These are phyloP conservation scores for Magallana ariakensis DNA, from an alignment of 1,140 invertebrate genomes.

Conservation along the genomic window DNA sequence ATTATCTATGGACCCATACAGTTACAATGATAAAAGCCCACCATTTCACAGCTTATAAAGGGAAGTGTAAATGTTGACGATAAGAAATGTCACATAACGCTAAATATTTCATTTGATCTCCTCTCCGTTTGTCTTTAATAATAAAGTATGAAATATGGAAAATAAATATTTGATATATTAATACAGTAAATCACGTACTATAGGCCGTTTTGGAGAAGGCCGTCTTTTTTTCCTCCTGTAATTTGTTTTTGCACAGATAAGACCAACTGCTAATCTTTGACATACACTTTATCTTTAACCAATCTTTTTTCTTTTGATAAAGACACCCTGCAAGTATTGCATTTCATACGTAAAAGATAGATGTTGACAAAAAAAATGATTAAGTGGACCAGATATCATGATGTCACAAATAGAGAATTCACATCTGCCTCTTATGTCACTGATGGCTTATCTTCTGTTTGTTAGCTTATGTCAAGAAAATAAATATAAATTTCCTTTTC, in stretches of 20 bases:
- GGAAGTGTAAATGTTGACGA: slow-evolving; percentile 21
- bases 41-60: slow-evolving; percentile 28
- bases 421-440: slow-evolving; percentile 9
- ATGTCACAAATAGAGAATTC: neutral
- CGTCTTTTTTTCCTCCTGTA: neutral
- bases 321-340: neutral
- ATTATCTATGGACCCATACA: slow-evolving; percentile 12
- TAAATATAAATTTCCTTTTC: slow-evolving; percentile 37
- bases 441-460: slow-evolving; percentile 11
- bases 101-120: slow-evolving; percentile 16
- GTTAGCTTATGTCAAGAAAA: slow-evolving; percentile 14
- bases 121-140: slow-evolving; percentile 18
- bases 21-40: slow-evolving; percentile 25
- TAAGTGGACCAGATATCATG: neutral
- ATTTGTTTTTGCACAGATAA: neutral
- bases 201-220: neutral
- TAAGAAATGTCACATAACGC: slow-evolving; percentile 14
- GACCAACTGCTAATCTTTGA: neutral
- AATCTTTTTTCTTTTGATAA: neutral
- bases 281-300: neutral
- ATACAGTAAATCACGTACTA: neutral
- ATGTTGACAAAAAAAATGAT: neutral
- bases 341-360: neutral
- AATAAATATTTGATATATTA: slow-evolving; percentile 32
- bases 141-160: slow-evolving; percentile 22